A percentile compares a stretch with the other conserved stretches of the same genome.
These are phyloP conservation scores for Pandemis heparana DNA, from an alignment of 2,888 invertebrate species.

Conservation along the genomic window DNA sequence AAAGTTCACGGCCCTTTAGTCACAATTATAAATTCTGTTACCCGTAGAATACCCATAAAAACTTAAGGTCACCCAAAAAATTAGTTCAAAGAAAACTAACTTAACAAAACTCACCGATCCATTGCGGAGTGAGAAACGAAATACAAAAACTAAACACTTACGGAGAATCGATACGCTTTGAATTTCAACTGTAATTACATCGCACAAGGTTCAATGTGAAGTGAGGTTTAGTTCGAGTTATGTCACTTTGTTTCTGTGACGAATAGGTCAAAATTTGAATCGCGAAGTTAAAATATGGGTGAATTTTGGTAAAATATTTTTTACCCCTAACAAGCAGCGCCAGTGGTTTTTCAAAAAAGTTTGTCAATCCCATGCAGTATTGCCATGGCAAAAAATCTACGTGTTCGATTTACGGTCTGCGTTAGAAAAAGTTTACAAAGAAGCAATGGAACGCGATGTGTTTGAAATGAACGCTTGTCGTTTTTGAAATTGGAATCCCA, in stretches of 20 bases:
- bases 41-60: conserved; percentile 60
- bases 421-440: background rate
- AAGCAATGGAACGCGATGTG: conserved; percentile 38
- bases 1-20: conserved; percentile 56
- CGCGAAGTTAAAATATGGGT: background rate
- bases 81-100: conserved; percentile 31
- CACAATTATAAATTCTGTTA: conserved; percentile 69
- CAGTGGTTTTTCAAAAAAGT: background rate
- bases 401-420: background rate
- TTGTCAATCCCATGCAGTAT: background rate
- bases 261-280: background rate
- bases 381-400: background rate
- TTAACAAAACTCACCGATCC: conserved; percentile 10
- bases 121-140: conserved; percentile 12
- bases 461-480: conserved; percentile 45
- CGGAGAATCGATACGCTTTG: background rate
- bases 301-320: background rate
- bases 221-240: background rate
- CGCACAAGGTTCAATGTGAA: background rate
- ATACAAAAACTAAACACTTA: background rate
- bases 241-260: background rate
- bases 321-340: background rate
- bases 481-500: conserved; percentile 73
- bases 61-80: conserved; percentile 56
- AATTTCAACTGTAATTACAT: background rate